Percentiles rank a stretch among this genome's conserved stretches.
Evolutionary conservation across 1,140 invertebrate genomes (phyloP).

Genomic region (Portunus trituberculatus): DNA sequence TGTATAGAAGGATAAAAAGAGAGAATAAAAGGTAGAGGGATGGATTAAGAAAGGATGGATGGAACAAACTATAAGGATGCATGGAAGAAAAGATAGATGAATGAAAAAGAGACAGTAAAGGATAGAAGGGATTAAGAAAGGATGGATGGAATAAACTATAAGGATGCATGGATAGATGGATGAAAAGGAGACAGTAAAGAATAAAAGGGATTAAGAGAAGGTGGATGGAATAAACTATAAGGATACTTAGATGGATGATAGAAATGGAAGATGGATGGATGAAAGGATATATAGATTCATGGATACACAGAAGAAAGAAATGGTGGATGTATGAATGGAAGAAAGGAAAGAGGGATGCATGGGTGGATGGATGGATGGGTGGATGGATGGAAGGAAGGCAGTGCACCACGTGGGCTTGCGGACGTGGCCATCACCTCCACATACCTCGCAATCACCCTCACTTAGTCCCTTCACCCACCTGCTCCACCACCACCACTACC

Average conservation of each 20-base stretch:
- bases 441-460: slow-evolving; percentile 47
- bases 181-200: slow-evolving; percentile 14
- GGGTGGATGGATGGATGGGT: not conserved
- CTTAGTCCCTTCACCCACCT: slow-evolving; percentile 31
- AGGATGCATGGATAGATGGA: no score
- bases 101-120: not conserved
- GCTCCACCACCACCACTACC: not conserved
- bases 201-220: not conserved
- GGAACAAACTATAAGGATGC: no score
- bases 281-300: not conserved
- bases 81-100: not conserved
- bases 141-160: not conserved
- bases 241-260: not conserved
- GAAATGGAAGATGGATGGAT: not conserved
- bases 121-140: no score
- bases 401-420: not conserved
- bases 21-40: no score
- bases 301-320: no score
- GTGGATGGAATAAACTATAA: no score
- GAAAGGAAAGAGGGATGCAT: no score
- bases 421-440: slow-evolving; percentile 31
- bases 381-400: not conserved
- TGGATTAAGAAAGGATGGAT: no score
- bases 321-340: no score
- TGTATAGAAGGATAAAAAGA: not conserved